Base-by-base conservation (phyloP, 2,797 vertebrate species). In the Gambusia yucatana region DNA sequence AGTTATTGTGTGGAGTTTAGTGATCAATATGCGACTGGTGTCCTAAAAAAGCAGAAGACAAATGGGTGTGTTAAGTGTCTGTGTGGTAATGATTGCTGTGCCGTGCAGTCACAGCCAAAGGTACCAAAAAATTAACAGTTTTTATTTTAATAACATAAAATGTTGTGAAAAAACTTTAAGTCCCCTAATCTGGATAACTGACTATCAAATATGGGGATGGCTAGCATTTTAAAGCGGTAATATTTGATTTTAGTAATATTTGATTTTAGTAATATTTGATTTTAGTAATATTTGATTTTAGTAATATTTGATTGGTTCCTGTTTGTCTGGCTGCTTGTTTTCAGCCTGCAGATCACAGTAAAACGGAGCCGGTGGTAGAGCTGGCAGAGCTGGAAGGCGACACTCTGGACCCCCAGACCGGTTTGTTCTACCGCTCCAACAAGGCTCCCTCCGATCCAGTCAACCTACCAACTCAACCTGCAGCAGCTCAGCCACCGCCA, bases 401-500 rank as follows among this genome's bases (percentile, higher is more conserved):
- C 95, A 99, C 98, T 25, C 84, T 99, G 94, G 98, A 99, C 91
- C 98, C 98, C 46, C 98, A 99, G 95, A 99, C 98, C 0, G 98
- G 98, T 69, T 95, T 99, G 81, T 99, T 99, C 91, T 99, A 99
- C 94, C 96, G 98, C 85, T 97, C 97, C 46, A 95, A 96, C 83
- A 93, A 97, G 91, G 89, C 96, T 7, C 90, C 96, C 77, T 86
- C 96, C 79, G 97, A 96, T 78, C 1, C 96, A 0, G 88, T 92
- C 52, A 97, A 95, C 77, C 97, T 93, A 76, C 94, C 83, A 83
- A 84, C 91, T 84, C 96, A 96, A 93, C 95, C 95, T 89, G 94
- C 92, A 84, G 94, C 83, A 83, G 84, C 91, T 84, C 96, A 96
- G 93, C 95, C 95, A 52, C 89, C 95, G 82, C 57, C 13, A 93